A percentile compares a stretch with the other conserved stretches of the same genome.
Evolutionary conservation across 2,888 invertebrate species (phyloP).

Genomic region (Drosophila prostipennis): DNA sequence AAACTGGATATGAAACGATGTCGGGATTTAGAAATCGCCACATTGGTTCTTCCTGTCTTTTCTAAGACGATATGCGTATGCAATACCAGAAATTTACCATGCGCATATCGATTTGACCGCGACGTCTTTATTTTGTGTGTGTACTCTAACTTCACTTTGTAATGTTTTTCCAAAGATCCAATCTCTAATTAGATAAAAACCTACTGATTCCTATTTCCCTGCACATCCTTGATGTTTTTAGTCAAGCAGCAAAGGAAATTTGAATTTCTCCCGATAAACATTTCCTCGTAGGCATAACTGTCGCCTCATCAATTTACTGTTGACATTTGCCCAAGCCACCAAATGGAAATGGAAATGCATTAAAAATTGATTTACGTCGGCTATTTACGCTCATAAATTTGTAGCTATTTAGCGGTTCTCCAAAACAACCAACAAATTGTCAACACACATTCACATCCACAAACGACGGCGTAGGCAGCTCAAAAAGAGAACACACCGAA

Average conservation of each 20-base stretch:
- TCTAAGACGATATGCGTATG: too few species aligned
- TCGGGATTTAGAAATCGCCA: too few species aligned
- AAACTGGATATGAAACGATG: too few species aligned
- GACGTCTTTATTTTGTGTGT: too few species aligned
- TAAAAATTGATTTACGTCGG: constrained; percentile 77
- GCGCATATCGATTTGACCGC: too few species aligned
- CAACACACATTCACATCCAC: constrained; percentile 32
- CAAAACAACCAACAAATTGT: constrained; percentile 71
- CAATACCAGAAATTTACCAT: too few species aligned
- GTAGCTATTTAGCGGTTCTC: constrained; percentile 80
- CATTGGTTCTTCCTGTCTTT: too few species aligned
- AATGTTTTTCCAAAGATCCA: too few species aligned
- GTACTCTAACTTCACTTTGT: too few species aligned
- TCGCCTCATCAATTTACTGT: constrained; percentile 38
- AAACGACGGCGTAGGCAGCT: constrained; percentile 28
- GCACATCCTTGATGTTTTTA: constrained; percentile 1
- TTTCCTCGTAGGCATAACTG: constrained; percentile 31
- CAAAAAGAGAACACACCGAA: background rate
- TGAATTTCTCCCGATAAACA: constrained; percentile 28
- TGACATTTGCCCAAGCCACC: constrained; percentile 35
- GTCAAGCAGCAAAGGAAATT: constrained; percentile 3
- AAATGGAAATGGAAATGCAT: constrained; percentile 74
- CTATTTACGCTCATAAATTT: constrained; percentile 76
- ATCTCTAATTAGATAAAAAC: background rate
- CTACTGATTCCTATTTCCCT: background rate